phyloP scores from a whole-genome alignment of 1,140 invertebrate genomes.

The Leucophenga varia region DNA sequence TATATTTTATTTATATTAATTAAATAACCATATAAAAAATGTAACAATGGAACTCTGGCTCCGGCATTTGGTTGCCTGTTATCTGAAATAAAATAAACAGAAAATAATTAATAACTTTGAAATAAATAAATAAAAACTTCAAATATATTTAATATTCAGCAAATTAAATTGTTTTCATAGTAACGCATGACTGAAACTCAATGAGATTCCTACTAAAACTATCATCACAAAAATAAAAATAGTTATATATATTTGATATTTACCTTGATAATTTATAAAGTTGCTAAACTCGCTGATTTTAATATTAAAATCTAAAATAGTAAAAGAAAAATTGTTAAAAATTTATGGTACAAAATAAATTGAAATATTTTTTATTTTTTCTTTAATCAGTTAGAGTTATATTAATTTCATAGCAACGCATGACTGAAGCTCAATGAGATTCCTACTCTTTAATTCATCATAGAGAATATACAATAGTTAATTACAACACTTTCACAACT shows the following conservation, averaged over 20 bases:
- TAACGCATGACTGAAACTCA: constrained; percentile 53
- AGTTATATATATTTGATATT: background rate
- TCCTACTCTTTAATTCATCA: constrained; percentile 58
- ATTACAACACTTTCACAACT: background rate
- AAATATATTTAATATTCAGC: too few relatives aligned
- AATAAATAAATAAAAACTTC: too few relatives aligned
- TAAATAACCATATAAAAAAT: too few relatives aligned
- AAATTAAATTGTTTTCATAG: constrained; percentile 27
- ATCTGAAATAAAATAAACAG: too few relatives aligned
- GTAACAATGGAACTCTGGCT: too few relatives aligned
- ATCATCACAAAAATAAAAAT: constrained; percentile 5
- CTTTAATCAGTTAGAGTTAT: constrained; percentile 28
- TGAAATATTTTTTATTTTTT: background rate
- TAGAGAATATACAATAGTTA: background rate
- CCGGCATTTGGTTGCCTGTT: too few relatives aligned
- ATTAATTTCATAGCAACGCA: constrained; percentile 51
- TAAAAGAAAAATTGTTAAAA: background rate
- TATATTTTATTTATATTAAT: too few relatives aligned
- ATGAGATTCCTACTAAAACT: constrained; percentile 60
- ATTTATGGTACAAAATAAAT: background rate
- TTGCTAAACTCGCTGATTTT: constrained; percentile 9
- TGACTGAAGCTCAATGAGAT: constrained; percentile 63
- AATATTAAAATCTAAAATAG: constrained; percentile 8
- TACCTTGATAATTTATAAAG: background rate
- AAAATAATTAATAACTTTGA: too few relatives aligned